Base-by-base conservation (phyloP, 2,113 vertebrate genomes). In the Okapia johnstoni region DNA sequence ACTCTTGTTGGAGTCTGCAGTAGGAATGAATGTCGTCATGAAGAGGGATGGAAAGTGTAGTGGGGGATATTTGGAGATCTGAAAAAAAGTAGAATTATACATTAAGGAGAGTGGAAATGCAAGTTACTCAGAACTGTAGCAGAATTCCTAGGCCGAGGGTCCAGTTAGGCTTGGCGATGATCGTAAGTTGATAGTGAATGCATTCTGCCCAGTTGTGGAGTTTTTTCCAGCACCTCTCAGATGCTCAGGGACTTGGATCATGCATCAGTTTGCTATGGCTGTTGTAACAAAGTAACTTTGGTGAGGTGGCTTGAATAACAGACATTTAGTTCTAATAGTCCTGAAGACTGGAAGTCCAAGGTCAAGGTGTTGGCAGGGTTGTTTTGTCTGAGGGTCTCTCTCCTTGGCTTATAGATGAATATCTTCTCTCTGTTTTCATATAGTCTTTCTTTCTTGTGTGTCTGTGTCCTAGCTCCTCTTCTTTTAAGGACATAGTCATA, bases 181-280 rank as follows among this genome's bases (percentile, higher is more conserved):
- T 58, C 8, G 9, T 17, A 40, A 21, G 19, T n/a, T 57, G 15
- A 16, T 9, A n/a, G 12, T 28, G 48, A 63, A 8, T 52, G 23
- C 4, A 1, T 94, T 36, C 28, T 87, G 7, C n/a, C 15, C 28
- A 33, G 21, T 10, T 43, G 4, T 16, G 52, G 17, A 5, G 19
- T 76, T 91, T 79, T 85, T 11, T 84, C 40, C 28, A 77, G 19
- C 5, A 61, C 1, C 3, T 40, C 48, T 36, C 17, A 5, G 55
- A 12, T 40, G 17, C n/a, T 36, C 0, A 46, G 54, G 26, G 28
- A 2, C 43, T 2, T 43, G 16, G 1, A 2, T 2, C 5, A 26
- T n/a, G 14, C 23, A 9, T 63, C 33, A 3, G 4, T 30, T 43
- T 48, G 13, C 14, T 25, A 9, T 14, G 30, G 21, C n/a, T 21